Percentiles rank a stretch among this genome's conserved stretches.
Conservation (phyloP, 2,888 invertebrate species). For the Melinopterus prodromus region DNA sequence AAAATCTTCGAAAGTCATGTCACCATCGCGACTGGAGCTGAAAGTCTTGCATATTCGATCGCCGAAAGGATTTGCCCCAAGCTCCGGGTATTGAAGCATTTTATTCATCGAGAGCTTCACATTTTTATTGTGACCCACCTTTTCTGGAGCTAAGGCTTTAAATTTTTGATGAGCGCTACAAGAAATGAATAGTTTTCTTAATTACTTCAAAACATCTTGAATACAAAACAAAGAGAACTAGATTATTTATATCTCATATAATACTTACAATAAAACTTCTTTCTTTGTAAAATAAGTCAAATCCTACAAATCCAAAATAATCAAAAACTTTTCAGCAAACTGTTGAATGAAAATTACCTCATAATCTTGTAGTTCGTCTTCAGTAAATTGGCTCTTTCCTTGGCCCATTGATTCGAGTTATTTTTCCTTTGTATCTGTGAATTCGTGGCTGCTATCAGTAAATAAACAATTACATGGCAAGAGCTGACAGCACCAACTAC, state of each 20-base stretch:
- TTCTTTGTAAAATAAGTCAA: conserved; percentile 93
- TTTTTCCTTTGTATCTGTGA: not conserved
- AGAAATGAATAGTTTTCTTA: conserved; percentile 38
- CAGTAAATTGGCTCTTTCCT: conserved; percentile 83
- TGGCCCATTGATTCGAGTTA: conserved; percentile 71
- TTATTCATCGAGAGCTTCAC: conserved; percentile 86
- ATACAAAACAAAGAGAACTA: conserved; percentile 9
- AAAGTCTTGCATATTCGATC: conserved; percentile 93
- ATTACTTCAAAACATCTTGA: not conserved
- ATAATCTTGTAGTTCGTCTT: conserved; percentile 90
- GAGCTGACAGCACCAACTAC: not conserved
- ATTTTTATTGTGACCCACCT: conserved; percentile 88
- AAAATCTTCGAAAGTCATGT: conserved; percentile 95
- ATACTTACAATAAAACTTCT: conserved; percentile 87
- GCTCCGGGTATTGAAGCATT: conserved; percentile 85
- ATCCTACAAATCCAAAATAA: conserved; percentile 68
- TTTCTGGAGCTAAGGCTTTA: conserved; percentile 87
- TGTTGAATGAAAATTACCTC: conserved; percentile 66
- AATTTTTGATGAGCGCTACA: conserved; percentile 89
- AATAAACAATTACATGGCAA: conserved; percentile 19
- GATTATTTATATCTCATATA: conserved; percentile 14
- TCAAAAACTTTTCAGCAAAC: conserved; percentile 26
- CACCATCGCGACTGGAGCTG: conserved; percentile 87
- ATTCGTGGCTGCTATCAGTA: conserved; percentile 6
- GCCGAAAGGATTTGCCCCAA: conserved; percentile 90